Evolutionary conservation across 2,113 vertebrate species (phyloP).

Genomic region (Bubo blakistoni): DNA sequence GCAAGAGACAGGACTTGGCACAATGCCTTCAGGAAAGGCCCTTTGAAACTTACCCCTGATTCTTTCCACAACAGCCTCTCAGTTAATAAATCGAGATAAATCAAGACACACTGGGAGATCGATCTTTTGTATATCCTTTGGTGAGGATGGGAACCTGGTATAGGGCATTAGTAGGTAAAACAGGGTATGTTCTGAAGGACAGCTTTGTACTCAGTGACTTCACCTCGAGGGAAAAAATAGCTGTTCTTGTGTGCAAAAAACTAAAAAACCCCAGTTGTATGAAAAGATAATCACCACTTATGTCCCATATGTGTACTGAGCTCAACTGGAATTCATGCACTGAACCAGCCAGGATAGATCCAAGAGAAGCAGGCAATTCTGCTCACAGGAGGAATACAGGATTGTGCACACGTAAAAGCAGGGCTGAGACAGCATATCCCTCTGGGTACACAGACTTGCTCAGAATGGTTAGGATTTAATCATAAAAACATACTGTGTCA

Average conservation of each 20-base stretch:
- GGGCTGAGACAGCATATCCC: not conserved
- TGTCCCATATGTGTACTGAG: not conserved
- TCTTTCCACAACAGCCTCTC: not conserved
- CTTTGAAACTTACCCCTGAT: conserved; percentile 9
- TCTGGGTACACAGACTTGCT: not conserved
- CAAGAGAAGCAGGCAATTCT: not conserved
- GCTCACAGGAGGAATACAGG: not conserved
- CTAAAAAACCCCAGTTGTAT: too few relatives aligned
- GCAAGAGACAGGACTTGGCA: not conserved
- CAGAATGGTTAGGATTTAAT: not conserved
- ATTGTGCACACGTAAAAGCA: not conserved
- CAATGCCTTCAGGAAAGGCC: not conserved
- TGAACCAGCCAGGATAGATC: not conserved
- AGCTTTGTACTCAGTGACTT: not conserved
- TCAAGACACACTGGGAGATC: not conserved
- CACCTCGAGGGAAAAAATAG: not conserved
- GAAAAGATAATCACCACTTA: not conserved
- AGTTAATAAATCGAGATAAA: conserved; percentile 45
- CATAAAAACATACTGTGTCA: not conserved
- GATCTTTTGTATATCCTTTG: not conserved
- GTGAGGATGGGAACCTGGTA: not conserved
- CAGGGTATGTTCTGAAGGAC: not conserved
- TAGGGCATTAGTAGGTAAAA: not conserved
- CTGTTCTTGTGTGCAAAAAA: not conserved
- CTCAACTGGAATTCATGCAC: not conserved